Evolutionary conservation across 2,113 vertebrate species (phyloP), one percentile per base, ranked within the genome.

Genomic region (Sclerurus mexicanus): DNA sequence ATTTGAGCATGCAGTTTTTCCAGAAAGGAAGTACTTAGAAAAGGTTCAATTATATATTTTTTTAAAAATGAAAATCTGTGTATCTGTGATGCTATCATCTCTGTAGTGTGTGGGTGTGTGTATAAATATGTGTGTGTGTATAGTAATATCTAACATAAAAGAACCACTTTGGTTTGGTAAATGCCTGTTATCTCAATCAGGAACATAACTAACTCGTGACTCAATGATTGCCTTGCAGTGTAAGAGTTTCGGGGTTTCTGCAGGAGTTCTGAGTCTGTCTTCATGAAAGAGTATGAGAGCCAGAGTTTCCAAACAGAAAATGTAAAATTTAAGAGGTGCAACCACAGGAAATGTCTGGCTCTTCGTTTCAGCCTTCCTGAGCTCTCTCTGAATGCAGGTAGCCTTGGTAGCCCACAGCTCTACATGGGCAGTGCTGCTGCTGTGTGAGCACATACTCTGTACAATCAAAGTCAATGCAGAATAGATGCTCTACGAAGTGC

Each of bases 401-500:
- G 27, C 72, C 28, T 4, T 15, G 24, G 25, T 56, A 59, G 59
- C 35, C 53, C 17, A 37, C 25, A 81, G 33, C 27, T 71, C 69
- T 12, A 4, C 0, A 0, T 81, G 87, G 44, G 63, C 0, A 2
- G 28, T 16, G 2, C 18, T 20, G 13, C 69, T 59, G 25, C 63
- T 59, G 30, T 35, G 12, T 17, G 56, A 37, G 19, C 14, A 4
- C 52, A 14, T 28, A 20, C 30, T 69, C 63, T 3, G 4, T 58
- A 37, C 4, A 2, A 12, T 40, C 63, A 30, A 18, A 46, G 25
- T 31, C 22, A 37, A 0, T 4, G 9, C 25, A 27, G 64, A 85
- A 37, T 13, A 53, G 37, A 7, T 81, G 53, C 37, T 64, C 21
- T 67, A 2, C 31, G 49, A 42, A 62, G 13, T 30, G 21, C 39